Base-by-base conservation (phyloP, 2,797 vertebrate genomes). In the Carapus acus region DNA sequence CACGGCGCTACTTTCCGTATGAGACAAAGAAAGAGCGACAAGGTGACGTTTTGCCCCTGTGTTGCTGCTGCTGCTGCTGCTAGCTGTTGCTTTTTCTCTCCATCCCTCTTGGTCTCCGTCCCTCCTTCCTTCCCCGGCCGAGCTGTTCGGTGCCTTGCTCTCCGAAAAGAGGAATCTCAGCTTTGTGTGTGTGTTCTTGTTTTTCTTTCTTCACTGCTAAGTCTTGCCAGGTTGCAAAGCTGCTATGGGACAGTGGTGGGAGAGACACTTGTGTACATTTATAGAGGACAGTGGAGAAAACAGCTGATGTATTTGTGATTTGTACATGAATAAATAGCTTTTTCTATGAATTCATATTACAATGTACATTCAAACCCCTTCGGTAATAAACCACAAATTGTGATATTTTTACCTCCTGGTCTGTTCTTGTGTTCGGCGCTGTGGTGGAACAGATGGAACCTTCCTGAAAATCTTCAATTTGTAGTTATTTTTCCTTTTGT, bases 351-450 rank as follows among this genome's bases (percentile, higher is more conserved):
- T 89, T 86, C 84, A 87, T 91, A 91, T 88, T 87, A 88, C 88
- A 81, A 80, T 94, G 91, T 93, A 90, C 91, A 91, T 91, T 90
- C 91, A 91, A 92, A n/a, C n/a, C 83, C 80, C 83, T 82, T 69
- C 87, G 88, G 83, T 89, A 93, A 90, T 89, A 89, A 93, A 91
- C 87, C 80, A 89, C 86, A 85, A 74, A 83, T 87, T 83, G 76
- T 86, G 80, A 88, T 90, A 88, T 90, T 88, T 82, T 72, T 24
- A 67, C 56, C 47, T 37, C 24, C 54, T 60, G 33, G 39, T 42
- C 49, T 73, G 53, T 73, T 27, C 67, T 63, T 48, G 43, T 65
- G n/a, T 23, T 33, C 2, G 14, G 24, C 24, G 9, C 9, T 5
- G 9, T 27, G 24, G 5, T 27, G 24, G 5, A 27, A 9, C 24